phyloP scores from a whole-genome alignment of 2,888 invertebrate species.

The Agrochola lychnidis region DNA sequence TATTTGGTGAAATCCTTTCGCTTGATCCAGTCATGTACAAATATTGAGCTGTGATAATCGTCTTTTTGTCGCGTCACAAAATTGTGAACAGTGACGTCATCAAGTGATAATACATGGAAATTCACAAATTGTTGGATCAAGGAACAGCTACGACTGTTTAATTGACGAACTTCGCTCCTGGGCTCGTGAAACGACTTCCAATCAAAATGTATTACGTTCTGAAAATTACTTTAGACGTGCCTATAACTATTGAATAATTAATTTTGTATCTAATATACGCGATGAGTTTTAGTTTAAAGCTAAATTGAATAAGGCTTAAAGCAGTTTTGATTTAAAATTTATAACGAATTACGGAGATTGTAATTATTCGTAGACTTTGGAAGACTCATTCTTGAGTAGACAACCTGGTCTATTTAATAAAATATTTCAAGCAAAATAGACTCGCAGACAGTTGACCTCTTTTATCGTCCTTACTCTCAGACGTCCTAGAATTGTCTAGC shows the following conservation, averaged over 20 bases:
- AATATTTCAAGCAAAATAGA: conserved; percentile 3
- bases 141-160: conserved; percentile 45
- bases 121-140: conserved; percentile 53
- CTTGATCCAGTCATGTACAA: neutral
- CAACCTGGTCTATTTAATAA: neutral
- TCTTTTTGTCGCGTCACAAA: conserved; percentile 15
- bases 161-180: conserved; percentile 60
- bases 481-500: conserved; percentile 28
- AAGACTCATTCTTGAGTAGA: neutral
- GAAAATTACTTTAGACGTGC: conserved; percentile 49
- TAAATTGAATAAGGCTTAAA: conserved; percentile 30
- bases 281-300: conserved; percentile 14
- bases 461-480: conserved; percentile 6
- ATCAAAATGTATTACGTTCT: conserved; percentile 56
- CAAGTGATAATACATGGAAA: conserved; percentile 43
- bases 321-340: conserved; percentile 17
- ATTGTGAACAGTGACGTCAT: conserved; percentile 33
- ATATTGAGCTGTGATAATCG: neutral
- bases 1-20: neutral
- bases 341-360: neutral
- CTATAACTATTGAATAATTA: conserved; percentile 59
- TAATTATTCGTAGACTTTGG: neutral
- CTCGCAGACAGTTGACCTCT: conserved; percentile 40
- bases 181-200: conserved; percentile 41
- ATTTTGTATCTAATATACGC: conserved; percentile 39